A percentile compares a stretch with the other conserved stretches of the same genome.
phyloP scores from a whole-genome alignment of 2,113 vertebrate species.

The Zosterops borbonicus region DNA sequence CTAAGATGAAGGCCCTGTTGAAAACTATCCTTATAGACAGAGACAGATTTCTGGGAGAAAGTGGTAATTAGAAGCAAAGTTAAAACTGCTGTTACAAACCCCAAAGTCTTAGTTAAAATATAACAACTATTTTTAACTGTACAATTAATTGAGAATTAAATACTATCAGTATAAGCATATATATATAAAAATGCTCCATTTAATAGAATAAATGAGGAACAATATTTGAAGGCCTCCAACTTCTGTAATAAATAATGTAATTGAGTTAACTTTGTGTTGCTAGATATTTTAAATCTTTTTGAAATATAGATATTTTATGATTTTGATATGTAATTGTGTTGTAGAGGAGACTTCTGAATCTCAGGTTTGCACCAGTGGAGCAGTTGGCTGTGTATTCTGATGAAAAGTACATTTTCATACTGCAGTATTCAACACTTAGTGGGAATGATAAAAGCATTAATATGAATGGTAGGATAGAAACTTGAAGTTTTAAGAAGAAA shows the following conservation, averaged over 20 bases:
- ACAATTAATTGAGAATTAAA: neutral
- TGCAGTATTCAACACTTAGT: neutral
- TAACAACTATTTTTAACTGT: neutral
- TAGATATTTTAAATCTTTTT: neutral
- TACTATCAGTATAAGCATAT: neutral
- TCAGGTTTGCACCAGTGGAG: neutral
- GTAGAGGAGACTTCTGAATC: neutral
- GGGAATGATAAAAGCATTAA: neutral
- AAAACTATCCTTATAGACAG: neutral
- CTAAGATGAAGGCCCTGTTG: neutral
- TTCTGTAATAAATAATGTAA: neutral
- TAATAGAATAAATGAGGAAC: neutral
- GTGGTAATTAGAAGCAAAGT: neutral
- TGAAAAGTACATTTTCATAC: slow-evolving; percentile 10
- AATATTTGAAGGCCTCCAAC: neutral
- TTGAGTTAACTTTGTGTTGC: neutral
- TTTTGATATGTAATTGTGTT: neutral
- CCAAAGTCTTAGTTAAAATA: neutral
- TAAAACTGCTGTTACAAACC: neutral
- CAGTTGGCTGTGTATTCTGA: neutral
- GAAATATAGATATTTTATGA: neutral
- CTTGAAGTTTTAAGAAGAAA: neutral
- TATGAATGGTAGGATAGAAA: neutral
- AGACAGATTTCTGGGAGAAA: neutral
- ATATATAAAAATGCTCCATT: neutral